Conservation (phyloP, 2,113 vertebrate genomes). For the Dicaeum eximium region DNA sequence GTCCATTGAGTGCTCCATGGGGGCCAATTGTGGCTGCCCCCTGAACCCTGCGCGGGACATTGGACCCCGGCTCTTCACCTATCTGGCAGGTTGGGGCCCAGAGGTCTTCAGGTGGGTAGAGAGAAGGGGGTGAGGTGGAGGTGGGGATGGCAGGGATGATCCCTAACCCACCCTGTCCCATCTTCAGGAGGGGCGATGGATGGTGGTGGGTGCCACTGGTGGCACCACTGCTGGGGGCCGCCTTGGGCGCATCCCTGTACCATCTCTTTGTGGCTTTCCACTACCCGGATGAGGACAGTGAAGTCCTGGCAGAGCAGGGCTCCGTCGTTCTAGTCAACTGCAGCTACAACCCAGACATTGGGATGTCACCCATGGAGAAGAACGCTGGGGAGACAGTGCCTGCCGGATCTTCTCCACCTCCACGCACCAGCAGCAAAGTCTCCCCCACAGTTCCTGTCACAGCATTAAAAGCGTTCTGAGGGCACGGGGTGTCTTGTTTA, state of each 20-base stretch:
- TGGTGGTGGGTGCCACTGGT: slow-evolving; percentile 90
- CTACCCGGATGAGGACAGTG: slow-evolving; percentile 41
- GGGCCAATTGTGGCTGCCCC: slow-evolving; percentile 78
- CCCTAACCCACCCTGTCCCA: not conserved
- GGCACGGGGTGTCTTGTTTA: fast-evolving
- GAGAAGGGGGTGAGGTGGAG: not conserved
- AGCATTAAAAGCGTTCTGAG: not conserved
- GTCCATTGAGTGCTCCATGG: slow-evolving; percentile 76
- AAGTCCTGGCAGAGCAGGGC: not conserved
- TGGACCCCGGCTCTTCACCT: slow-evolving; percentile 84
- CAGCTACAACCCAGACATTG: fast-evolving
- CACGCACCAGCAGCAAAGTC: fast-evolving
- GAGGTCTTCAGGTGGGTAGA: slow-evolving; percentile 79
- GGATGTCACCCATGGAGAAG: not conserved
- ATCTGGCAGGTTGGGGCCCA: slow-evolving; percentile 82
- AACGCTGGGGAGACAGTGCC: fast-evolving
- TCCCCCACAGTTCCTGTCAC: not conserved
- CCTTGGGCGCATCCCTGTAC: slow-evolving; percentile 71
- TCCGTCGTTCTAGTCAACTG: not conserved
- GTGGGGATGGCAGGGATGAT: not conserved
- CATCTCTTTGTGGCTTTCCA: slow-evolving; percentile 78
- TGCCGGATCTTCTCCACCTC: fast-evolving
- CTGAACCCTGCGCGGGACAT: slow-evolving; percentile 87
- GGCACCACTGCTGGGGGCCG: slow-evolving; percentile 72
- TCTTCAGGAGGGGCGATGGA: slow-evolving; percentile 75